Evolutionary conservation across 2,113 vertebrate species (phyloP), one percentile per base, ranked within the genome.

Genomic region (Onychostoma macrolepis): DNA sequence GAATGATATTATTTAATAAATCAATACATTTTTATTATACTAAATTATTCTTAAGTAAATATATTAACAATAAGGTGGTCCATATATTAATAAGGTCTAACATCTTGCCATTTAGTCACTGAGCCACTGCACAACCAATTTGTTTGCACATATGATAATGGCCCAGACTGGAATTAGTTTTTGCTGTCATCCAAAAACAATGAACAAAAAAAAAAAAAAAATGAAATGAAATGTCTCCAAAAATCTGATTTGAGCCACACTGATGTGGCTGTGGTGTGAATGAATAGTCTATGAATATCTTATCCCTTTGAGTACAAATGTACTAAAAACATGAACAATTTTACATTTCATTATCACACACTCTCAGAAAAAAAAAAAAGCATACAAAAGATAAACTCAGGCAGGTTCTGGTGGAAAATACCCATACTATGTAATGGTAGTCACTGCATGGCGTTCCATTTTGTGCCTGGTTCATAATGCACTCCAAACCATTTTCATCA

Each of bases 341-440:
- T 7, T 38, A 69, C 67, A 36, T 71, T 72, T 72, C 4, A 38
- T 33, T 71, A 38, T 24, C 33, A 72, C 15, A 72, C 33, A 71
- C 67, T 8, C 65, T 33, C 13, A 33, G 6, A 6, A 1, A 21
- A 48, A 43, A 0, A 10, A 43, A 43, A 0, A 43, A 28, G 28
- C 26, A 63, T 26, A 12, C 2, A 65, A 65, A 30, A 30, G 12
- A 30, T 19, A 69, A 69, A 19, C 17, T 38, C 65, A 19, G 30
- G 21, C 30, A 36, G 67, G 8, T 71, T 36, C 69, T 72, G 69
- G 69, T 72, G 19, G 69, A 72, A 72, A 72, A 72, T 72, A 24
- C 9, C 21, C 69, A 38, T 10, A 71, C 30, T 71, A 71, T 4
- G 33, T 72, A 41, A 41, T 41, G 38, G 36, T 41, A 41, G 10